These are phyloP conservation scores for Arrhamphus sclerolepis DNA, from an alignment of 2,797 vertebrate genomes.

Conservation along the genomic window DNA sequence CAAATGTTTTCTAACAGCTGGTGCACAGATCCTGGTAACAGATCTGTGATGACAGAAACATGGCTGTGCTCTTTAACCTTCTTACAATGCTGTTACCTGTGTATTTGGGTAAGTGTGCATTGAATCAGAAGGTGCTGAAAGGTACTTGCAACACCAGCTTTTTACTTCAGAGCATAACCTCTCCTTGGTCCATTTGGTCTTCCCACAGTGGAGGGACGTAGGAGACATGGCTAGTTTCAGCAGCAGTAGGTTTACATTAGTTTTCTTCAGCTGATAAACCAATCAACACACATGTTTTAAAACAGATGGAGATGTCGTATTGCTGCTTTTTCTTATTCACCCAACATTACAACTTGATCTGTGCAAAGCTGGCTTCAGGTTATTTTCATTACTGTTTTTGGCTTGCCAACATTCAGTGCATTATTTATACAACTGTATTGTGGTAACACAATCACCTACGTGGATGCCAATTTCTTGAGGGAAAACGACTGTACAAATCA, in stretches of 20 bases:
- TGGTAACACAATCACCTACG: slow-evolving; percentile 67
- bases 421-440: slow-evolving; percentile 44
- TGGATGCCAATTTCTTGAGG: slow-evolving; percentile 54
- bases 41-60: slow-evolving; percentile 55
- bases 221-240: slow-evolving; percentile 56
- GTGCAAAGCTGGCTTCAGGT: slow-evolving; percentile 46
- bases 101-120: slow-evolving; percentile 53
- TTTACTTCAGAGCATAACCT: slow-evolving; percentile 35
- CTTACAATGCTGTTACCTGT: slow-evolving; percentile 48
- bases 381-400: slow-evolving; percentile 58
- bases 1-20: slow-evolving; percentile 41
- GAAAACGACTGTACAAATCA: slow-evolving; percentile 55
- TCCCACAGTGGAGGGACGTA: slow-evolving; percentile 34
- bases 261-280: slow-evolving; percentile 69
- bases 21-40: slow-evolving; percentile 32
- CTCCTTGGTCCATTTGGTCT: slow-evolving; percentile 1
- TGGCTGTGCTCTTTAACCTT: slow-evolving; percentile 23
- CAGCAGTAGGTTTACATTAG: slow-evolving; percentile 57
- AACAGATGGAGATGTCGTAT: slow-evolving; percentile 48
- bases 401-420: slow-evolving; percentile 27
- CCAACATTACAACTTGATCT: slow-evolving; percentile 44
- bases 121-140: slow-evolving; percentile 75
- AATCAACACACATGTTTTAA: slow-evolving; percentile 58
- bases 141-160: slow-evolving; percentile 57
- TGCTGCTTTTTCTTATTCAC: slow-evolving; percentile 56